Conservation (phyloP, 2,113 vertebrate species). For the Albula goreensis region DNA sequence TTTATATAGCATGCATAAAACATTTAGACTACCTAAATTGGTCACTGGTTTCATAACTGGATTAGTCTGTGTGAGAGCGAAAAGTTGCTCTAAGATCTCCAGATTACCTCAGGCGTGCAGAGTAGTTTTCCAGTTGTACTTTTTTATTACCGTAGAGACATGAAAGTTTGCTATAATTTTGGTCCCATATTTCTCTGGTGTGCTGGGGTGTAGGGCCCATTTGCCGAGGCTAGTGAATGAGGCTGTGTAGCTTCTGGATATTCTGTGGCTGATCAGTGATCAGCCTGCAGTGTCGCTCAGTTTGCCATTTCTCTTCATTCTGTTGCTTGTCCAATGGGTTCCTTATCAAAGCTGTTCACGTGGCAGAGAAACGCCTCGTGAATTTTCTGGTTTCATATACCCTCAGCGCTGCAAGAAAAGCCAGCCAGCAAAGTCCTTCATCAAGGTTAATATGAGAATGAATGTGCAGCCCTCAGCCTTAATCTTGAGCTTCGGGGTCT, state of each 20-base stretch:
- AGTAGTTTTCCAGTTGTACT: background rate
- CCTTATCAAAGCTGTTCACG: slow-evolving; percentile 14
- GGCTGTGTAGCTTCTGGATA: background rate
- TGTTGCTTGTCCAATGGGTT: background rate
- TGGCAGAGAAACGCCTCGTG: background rate
- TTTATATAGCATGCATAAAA: slow-evolving; percentile 35
- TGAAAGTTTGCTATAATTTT: background rate
- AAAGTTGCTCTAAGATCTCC: background rate
- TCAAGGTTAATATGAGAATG: slow-evolving; percentile 10
- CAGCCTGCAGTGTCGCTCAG: background rate
- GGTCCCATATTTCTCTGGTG: background rate
- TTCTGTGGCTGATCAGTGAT: background rate
- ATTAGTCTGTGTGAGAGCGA: background rate
- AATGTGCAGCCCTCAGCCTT: background rate
- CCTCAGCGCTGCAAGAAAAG: background rate
- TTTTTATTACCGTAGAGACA: slow-evolving; percentile 4
- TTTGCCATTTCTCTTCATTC: slow-evolving; percentile 11
- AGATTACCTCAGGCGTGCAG: background rate
- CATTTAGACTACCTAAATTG: background rate
- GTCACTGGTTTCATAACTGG: slow-evolving; percentile 18
- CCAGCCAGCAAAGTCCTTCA: background rate
- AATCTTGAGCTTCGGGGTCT: slow-evolving; percentile 13
- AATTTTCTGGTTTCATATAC: background rate
- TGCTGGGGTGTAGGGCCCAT: background rate
- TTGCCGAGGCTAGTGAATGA: background rate